phyloP scores from a whole-genome alignment of 2,888 invertebrate genomes.

The Arrhopalites spinosus region DNA sequence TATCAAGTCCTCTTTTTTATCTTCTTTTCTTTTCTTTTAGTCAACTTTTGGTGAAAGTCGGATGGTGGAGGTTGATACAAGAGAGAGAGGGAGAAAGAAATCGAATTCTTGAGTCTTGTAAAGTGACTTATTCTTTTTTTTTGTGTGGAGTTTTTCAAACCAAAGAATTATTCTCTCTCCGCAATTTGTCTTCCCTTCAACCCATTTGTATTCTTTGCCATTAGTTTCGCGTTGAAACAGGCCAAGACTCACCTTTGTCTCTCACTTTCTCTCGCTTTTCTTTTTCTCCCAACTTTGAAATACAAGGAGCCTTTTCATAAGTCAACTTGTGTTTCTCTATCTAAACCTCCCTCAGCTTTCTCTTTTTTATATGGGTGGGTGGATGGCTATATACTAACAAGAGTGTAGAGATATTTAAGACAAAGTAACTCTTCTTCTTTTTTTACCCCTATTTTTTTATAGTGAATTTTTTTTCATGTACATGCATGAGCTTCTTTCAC shows the following conservation, averaged over 20 bases:
- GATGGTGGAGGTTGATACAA: background rate
- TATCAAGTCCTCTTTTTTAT: no score
- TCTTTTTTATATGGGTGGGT: no score
- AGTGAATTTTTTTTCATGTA: no score
- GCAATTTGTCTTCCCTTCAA: conserved; percentile 50
- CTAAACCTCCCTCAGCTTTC: background rate
- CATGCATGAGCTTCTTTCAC: no score
- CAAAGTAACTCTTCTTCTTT: background rate
- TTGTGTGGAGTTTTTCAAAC: background rate
- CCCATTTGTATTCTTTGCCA: conserved; percentile 41
- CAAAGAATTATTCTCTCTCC: conserved; percentile 31
- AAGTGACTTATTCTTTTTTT: conserved; percentile 21
- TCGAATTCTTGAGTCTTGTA: conserved; percentile 17
- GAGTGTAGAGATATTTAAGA: no score
- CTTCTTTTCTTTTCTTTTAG: no score
- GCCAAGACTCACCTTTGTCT: conserved; percentile 19
- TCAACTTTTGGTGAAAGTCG: no score
- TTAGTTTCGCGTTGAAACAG: conserved; percentile 23
- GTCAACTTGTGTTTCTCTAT: background rate
- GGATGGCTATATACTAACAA: no score
- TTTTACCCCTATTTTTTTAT: background rate
- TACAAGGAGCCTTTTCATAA: background rate
- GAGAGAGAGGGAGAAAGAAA: conserved; percentile 9
- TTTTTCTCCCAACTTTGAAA: background rate
- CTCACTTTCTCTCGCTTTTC: background rate